These are phyloP conservation scores for Adineta ricciae DNA, from an alignment of 2,888 invertebrate genomes.

Conservation along the genomic window DNA sequence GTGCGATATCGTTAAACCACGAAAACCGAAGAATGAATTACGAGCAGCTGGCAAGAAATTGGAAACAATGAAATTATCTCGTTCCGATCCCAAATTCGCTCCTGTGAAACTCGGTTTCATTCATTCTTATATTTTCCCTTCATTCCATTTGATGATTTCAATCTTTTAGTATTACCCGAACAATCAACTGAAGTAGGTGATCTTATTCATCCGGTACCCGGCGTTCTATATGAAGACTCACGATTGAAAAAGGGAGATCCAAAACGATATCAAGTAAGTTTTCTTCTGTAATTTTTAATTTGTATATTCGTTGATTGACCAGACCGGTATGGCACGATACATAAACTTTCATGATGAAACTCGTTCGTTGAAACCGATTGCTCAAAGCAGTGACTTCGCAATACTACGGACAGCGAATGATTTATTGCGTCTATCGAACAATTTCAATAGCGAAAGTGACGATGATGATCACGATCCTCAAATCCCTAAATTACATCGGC, in stretches of 20 bases:
- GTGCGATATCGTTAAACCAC: constrained; percentile 6
- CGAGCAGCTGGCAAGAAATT: neutral
- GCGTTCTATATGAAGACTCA: neutral
- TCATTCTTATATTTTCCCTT: no score
- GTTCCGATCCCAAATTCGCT: neutral
- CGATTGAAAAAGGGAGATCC: constrained; percentile 4
- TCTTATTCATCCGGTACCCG: neutral
- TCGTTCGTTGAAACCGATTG: neutral
- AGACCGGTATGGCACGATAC: neutral
- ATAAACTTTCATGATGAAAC: neutral
- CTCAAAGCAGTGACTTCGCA: neutral
- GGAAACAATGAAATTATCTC: neutral
- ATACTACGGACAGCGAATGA: neutral
- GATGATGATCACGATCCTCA: neutral
- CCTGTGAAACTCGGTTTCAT: neutral
- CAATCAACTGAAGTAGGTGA: neutral
- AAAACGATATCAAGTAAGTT: neutral
- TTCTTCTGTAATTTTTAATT: neutral
- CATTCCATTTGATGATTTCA: neutral
- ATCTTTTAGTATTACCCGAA: neutral
- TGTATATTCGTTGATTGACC: neutral
- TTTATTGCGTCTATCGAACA: neutral
- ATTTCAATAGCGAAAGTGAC: neutral
- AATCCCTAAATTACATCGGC: neutral
- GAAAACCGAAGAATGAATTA: neutral